Percentiles rank a stretch among this genome's conserved stretches.
phyloP scores from a whole-genome alignment of 2,113 vertebrate species.

The cattle (Bos taurus) region DNA sequence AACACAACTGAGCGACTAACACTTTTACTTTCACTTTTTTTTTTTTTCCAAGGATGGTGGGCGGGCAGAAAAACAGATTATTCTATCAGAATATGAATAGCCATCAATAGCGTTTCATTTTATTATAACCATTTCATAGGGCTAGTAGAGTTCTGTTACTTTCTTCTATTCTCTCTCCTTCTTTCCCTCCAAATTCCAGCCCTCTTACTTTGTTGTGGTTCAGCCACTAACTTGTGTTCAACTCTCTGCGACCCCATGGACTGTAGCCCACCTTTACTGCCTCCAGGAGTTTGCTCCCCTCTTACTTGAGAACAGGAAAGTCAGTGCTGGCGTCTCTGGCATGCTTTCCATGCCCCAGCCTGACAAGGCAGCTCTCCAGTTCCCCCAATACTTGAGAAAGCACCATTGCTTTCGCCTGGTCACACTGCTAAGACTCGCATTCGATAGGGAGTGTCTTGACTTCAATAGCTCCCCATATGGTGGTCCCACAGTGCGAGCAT shows the following conservation, averaged over 20 bases:
- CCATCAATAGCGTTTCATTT: neutral
- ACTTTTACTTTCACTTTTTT: neutral
- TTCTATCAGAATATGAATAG: neutral
- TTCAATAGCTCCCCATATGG: neutral
- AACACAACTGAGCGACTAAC: neutral
- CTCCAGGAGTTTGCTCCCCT: neutral
- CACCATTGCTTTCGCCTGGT: neutral
- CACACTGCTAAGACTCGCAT: neutral
- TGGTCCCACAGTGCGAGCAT: neutral
- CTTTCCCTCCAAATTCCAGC: neutral
- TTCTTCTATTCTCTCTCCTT: neutral
- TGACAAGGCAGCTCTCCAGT: neutral
- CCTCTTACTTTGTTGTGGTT: neutral
- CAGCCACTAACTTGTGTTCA: neutral
- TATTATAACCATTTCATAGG: neutral
- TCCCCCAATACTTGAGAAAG: neutral
- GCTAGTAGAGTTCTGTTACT: neutral
- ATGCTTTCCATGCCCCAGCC: neutral
- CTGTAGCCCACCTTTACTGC: neutral
- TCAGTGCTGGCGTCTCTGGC: neutral
- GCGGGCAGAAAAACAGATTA: neutral
- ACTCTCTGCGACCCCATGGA: neutral
- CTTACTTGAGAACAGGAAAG: neutral
- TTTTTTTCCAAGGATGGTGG: neutral
- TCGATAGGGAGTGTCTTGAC: neutral